Evolutionary conservation across 2,797 vertebrate genomes (phyloP), one percentile per base, ranked within the genome.

Genomic region (Tadarida brasiliensis): DNA sequence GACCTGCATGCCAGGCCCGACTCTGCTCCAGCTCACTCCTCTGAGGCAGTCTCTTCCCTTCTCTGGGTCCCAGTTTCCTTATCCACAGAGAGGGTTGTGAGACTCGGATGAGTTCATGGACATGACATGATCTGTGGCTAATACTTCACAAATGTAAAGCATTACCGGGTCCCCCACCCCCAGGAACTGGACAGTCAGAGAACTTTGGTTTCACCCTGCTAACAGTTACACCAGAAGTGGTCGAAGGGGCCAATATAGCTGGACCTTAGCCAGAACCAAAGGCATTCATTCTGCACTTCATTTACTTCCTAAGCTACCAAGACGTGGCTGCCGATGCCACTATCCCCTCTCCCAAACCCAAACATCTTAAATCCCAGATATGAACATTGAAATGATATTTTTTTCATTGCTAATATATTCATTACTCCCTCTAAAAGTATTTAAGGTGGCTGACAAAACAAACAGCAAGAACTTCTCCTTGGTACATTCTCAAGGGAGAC

Each of bases 211-310:
- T 63, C 30, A 11, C 10, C 15, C 65, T 87, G 59, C 22, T 49
- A 86, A 35, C 15, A 11, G 15, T 56, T n/a, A 6, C 10, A 11
- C 28, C 26, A 26, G 39, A 61, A 74, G 5, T 12, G 39, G 9
- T 11, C 7, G 49, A 49, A 44, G 20, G 68, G 16, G 15, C 4
- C 47, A 0, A 5, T 4, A 2, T 17, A 22, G 68, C 39, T 56
- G 54, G 16, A 33, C 20, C 33, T 39, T 7, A 59, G 8, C 57
- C 61, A 26, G 44, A 74, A 57, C 33, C 7, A 19, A 63, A 82
- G 61, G 11, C 0, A 0, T n/a, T 26, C 2, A 1, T 33, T n/a
- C 26, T 30, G 12, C 0, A 8, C 35, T 26, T 28, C 28, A 44
- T 28, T 82, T 20, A 6, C 30, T 89, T 71, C 24, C 24, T 44